Percentiles rank a stretch among this genome's conserved stretches.
These are phyloP conservation scores for Noctua fimbriata DNA, from an alignment of 2,888 invertebrate species.

Conservation along the genomic window DNA sequence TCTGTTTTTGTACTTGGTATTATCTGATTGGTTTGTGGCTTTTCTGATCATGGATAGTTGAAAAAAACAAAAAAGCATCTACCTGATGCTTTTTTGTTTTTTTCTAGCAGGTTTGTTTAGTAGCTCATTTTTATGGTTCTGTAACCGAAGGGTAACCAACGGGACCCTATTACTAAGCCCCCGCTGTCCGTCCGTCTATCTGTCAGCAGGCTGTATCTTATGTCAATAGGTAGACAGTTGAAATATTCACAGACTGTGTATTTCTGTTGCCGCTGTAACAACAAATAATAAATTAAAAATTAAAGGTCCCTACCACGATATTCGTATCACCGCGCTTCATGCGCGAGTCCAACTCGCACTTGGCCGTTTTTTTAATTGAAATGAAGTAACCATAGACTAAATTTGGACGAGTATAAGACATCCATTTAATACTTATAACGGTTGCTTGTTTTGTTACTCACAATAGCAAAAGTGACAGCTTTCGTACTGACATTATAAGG, in stretches of 20 bases:
- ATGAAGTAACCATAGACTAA: neutral
- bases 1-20: slow-evolving; percentile 49
- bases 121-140: neutral
- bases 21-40: slow-evolving; percentile 27
- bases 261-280: too few species aligned
- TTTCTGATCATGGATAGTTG: slow-evolving; percentile 6
- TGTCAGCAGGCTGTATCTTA: too few species aligned
- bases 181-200: too few species aligned
- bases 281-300: too few species aligned
- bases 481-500: neutral
- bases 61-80: too few species aligned
- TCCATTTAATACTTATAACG: neutral
- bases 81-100: neutral
- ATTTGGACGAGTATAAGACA: neutral
- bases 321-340: too few species aligned
- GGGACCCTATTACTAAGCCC: too few species aligned
- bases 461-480: neutral
- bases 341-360: too few species aligned
- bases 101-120: neutral
- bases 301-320: too few species aligned
- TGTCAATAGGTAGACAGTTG: too few species aligned
- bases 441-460: neutral
- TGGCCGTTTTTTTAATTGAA: neutral
- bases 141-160: too few species aligned
- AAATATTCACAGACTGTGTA: too few species aligned